Evolutionary conservation across 2,888 invertebrate species (phyloP), one percentile per base, ranked within the genome.

Genomic region (Lagria hirta): DNA sequence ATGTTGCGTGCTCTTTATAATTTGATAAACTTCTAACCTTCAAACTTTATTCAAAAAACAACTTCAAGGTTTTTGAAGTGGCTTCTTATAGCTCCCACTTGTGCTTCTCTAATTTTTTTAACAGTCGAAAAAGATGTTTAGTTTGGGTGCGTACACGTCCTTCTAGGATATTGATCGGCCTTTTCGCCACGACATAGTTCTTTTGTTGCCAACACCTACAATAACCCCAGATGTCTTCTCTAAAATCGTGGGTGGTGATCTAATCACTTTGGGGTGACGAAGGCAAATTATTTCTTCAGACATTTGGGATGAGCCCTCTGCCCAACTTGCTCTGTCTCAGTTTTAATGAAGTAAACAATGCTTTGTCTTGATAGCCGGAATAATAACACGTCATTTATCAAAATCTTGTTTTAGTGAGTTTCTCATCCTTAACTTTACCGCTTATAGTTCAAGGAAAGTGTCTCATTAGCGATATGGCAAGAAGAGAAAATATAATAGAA

Each of bases 161-260:
- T 54, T 47, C 51, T 53, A 49, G 49, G 46, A 49, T 57, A 57
- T 57, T 56, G 57, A 57, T 57, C 57, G 54, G 32, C 23, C 43
- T 40, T 48, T 37, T 48, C 49, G 50, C 44, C 57, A 52, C 54
- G 57, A 54, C 57, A 57, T 49, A 56, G 43, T 57, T 56, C 54
- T 57, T 54, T 56, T 54, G 54, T 55, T 55, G 46, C 37, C 52
- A 51, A 54, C 51, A 52, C 50, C 54, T 44, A 43, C 38, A 20
- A 28, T 46, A 35, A 27, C 33, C 40, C 35, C 40, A 55, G 52
- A 53, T 55, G 53, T 49, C 51, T 44, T 43, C 36, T 23, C 17
- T 43, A n/a, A n/a, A n/a, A 37, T 46, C 45, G 40, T 28, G 49
- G 29, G 29, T 29, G 37, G 26, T 40, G 23, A 40, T 37, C 21